Evolutionary conservation across 2,113 vertebrate genomes (phyloP), one percentile per base, ranked within the genome.

Genomic region (Heloderma charlesbogerti): DNA sequence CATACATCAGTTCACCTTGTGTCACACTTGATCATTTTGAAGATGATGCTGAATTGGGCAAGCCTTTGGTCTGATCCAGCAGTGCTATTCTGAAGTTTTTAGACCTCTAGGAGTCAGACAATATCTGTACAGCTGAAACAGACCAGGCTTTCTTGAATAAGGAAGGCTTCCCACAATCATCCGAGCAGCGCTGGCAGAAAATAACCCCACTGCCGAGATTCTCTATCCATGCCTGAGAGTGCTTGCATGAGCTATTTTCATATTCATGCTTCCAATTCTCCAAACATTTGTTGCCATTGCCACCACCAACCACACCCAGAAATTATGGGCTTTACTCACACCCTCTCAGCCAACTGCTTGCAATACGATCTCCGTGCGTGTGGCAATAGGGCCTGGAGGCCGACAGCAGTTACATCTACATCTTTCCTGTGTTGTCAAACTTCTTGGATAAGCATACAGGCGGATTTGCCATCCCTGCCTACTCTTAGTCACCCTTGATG

Each of bases 281-380:
- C 43, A 45, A 69, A 69, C 57, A 66, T 48, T 16, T 51, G 22
- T 71, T 45, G 16, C 84, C 84, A 86, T 71, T 37, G 6, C 10
- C 84, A 69, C 27, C 43, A 86, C 54, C 78, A 84, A 63, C 82
- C 82, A 66, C 82, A 66, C 80, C 83, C 84, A 43, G 27, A 71
- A 86, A 86, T 86, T 86, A 86, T 48, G 66, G 48, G 71, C 43
- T 86, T 86, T 71, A 48, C 7, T 10, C 83, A 85, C 83, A 48
- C 83, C 83, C 83, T 85, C 27, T 69, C 31, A 9, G 25, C 40
- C 40, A 25, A 85, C 27, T 31, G 40, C 43, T 85, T 69, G 43
- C 40, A 71, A 45, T 48, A 69, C 48, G 16, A 69, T 48, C 66
- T 69, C 29, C 6, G 31, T 29, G 51, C 45, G 34, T 71, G 84